Conservation (phyloP, 2,797 vertebrate genomes). For the Pseudochromis fuscus region DNA sequence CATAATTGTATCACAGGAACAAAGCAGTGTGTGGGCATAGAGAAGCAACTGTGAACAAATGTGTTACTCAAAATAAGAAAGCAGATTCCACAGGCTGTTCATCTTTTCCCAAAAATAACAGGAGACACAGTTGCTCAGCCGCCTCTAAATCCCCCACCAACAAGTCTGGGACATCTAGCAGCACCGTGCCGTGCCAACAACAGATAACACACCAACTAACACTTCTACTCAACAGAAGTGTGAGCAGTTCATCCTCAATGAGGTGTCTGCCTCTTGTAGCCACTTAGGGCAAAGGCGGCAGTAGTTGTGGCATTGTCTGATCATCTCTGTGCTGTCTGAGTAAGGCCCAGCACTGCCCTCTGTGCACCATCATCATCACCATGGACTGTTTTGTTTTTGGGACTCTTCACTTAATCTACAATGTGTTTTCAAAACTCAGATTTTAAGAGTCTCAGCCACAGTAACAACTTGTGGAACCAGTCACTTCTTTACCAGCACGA, state of each 20-base stretch:
- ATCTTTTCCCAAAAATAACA: constrained; percentile 56
- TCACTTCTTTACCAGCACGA: no score
- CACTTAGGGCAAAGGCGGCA: no score
- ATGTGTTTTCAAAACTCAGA: no score
- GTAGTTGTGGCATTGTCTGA: no score
- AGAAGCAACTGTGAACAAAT: constrained; percentile 69
- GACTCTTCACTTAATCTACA: no score
- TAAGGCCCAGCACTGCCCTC: no score
- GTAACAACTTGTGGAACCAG: no score
- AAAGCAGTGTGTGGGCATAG: constrained; percentile 56
- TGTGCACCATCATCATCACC: no score
- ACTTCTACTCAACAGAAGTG: constrained; percentile 22
- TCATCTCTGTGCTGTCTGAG: no score
- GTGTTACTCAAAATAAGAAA: constrained; percentile 71
- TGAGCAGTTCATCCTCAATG: constrained; percentile 17
- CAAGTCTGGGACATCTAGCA: constrained; percentile 30
- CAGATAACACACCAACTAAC: constrained; percentile 26
- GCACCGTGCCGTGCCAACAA: constrained; percentile 14
- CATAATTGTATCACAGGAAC: constrained; percentile 51
- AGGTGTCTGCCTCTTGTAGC: constrained; percentile 31
- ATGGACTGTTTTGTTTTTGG: no score
- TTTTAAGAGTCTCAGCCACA: no score
- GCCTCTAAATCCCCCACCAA: constrained; percentile 23
- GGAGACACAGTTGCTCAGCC: constrained; percentile 32
- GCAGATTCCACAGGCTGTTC: constrained; percentile 31